Evolutionary conservation across 2,888 invertebrate species (phyloP), one percentile per base, ranked within the genome.

Genomic region (Drosophila aldrichi): DNA sequence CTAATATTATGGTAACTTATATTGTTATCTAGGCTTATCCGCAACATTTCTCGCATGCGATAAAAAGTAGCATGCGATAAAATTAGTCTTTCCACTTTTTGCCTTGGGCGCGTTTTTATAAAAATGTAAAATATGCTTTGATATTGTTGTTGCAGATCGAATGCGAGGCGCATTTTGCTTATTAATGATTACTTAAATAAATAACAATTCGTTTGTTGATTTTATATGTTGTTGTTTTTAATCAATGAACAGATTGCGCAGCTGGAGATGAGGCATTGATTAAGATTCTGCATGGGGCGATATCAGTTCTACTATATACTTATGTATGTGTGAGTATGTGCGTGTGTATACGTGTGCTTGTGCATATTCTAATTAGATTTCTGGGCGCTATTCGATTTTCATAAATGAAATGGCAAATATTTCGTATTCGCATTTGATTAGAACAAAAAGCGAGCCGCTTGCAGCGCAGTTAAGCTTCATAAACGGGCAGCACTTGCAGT

Each of bases 321-420:
- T 22, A 16, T 18, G n/a, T 25, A 6, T 34, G 29, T 14, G 29
- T 46, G 44, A 7, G 4, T 25, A 8, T 22, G 29, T 46, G 44
- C 3, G 4, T 25, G 4, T 22, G 25, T n/a, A 3, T 20, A 14
- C 57, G 57, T 44, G 51, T 56, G 59, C 51, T 25, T 73, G 29
- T 52, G 14, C 29, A 65, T 77, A 88, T 84, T 82, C 71, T 80
- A 80, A 86, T 76, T 82, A 67, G 70, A 59, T 73, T 61, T 65
- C 48, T 64, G 67, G 70, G 62, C 72, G 72, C 81, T 74, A 76
- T 82, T 76, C 82, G 79, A 77, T 74, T 84, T 84, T 82, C 79
- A 83, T 83, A 79, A 77, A 79, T 87, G 87, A 74, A 49, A 71
- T 59, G 48, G 55, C 68, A 88, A 66, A 77, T 68, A 85, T 70